Percentiles rank a stretch among this genome's conserved stretches.
Conservation (phyloP, 2,888 invertebrate species). For the Lycophotia porphyrea region DNA sequence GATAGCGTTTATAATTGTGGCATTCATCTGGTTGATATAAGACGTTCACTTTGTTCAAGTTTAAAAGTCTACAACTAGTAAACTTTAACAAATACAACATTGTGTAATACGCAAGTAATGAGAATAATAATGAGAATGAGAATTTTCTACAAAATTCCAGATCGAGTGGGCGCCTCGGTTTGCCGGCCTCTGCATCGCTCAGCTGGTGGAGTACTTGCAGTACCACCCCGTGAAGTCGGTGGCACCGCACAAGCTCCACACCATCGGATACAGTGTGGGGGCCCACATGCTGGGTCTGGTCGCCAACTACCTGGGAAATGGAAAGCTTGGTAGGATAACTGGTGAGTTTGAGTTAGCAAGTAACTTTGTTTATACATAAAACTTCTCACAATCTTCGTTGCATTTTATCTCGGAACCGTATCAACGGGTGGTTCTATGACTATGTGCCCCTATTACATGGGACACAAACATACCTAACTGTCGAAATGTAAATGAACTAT, state of each 20-base stretch:
- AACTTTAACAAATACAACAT: background rate
- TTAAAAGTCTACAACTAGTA: background rate
- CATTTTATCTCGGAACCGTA: background rate
- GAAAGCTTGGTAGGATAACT: slow-evolving; percentile 95
- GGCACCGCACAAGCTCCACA: slow-evolving; percentile 93
- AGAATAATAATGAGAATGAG: too few relatives aligned
- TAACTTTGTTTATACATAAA: background rate
- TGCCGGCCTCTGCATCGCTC: slow-evolving; percentile 94
- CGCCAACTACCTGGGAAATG: slow-evolving; percentile 94
- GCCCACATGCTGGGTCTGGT: slow-evolving; percentile 96
- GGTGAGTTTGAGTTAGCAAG: slow-evolving; percentile 81
- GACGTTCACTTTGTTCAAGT: background rate
- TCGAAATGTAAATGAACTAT: background rate
- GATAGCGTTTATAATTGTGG: background rate
- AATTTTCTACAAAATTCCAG: slow-evolving; percentile 76
- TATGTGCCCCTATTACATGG: background rate
- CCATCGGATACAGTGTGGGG: slow-evolving; percentile 96
- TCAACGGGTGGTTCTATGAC: background rate
- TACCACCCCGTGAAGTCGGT: slow-evolving; percentile 94
- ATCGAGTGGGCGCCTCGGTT: slow-evolving; percentile 92
- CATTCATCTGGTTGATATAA: background rate
- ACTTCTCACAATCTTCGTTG: too few relatives aligned
- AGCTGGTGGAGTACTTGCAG: slow-evolving; percentile 94
- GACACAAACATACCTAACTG: background rate
- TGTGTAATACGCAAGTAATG: background rate